Base-by-base conservation (phyloP, 2,888 invertebrate genomes). In the Cremastinae sp. region DNA sequence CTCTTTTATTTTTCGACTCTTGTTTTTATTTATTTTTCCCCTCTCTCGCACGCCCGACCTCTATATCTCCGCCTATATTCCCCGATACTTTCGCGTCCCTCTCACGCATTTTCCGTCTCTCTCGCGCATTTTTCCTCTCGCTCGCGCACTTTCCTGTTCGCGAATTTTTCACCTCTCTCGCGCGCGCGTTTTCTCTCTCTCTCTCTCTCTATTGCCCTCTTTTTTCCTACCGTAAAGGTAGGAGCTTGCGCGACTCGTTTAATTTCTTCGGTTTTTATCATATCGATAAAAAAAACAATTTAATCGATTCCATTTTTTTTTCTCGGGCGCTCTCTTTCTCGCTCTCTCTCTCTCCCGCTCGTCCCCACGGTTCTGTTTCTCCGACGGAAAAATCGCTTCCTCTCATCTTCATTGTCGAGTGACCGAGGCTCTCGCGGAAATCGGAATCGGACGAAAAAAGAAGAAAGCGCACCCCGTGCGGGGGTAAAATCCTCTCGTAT, bases 201-300 rank as follows among this genome's bases (percentile, higher is more conserved):
- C 54, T 66, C 58, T 78, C 56, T 64, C 43, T 54, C 61, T 43
- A 36, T 38, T 36, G 18, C 65, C 12, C 54, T 20, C 36, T 34
- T 38, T 16, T 22, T 22, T 18, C 43, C 5, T 9, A 59, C 47
- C 59, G 54, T 53, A 70, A 69, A 65, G 69, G 51, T 64, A 70
- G 69, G 65, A 78, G 71, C 73, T 53, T 70, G 70, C 71, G 74
- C 74, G 74, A 73, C 70, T 61, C 75, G 75, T 79, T 75, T 75
- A 75, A 79, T 75, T 79, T 79, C 73, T 76, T 71, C 70, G 69
- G 66, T 69, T 75, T 73, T 69, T 75, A 73, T 58, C 61, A 69
- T 75, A 78, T 75, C 65, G 72, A 74, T 38, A 14, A 61, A 43
- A 61, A 47, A 62, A 28, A 22, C 34, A 62, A 62, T 49, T 34